phyloP scores from a whole-genome alignment of 1,140 invertebrate species.

The Parapsyche elsis region DNA sequence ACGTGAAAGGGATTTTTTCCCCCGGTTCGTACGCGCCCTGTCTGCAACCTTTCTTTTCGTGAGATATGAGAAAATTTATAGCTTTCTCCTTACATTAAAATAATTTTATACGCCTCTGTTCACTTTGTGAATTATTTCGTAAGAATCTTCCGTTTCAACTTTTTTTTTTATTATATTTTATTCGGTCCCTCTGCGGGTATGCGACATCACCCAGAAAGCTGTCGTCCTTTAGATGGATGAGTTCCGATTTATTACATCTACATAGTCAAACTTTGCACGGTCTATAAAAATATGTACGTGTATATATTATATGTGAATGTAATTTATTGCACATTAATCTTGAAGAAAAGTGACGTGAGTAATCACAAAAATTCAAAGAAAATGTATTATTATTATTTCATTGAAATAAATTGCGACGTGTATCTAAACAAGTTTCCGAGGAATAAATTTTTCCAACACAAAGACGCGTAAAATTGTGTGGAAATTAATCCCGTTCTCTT shows the following conservation, averaged over 20 bases:
- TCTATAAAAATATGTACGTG: too few species aligned
- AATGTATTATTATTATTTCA: too few species aligned
- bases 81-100: constrained; percentile 19
- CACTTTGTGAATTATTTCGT: constrained; percentile 1
- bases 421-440: neutral
- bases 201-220: neutral
- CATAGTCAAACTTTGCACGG: constrained; percentile 1
- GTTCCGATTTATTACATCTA: constrained; percentile 30
- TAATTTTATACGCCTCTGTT: constrained; percentile 26
- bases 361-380: too few species aligned
- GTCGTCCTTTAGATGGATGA: constrained; percentile 28
- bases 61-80: constrained; percentile 9
- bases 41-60: constrained; percentile 4
- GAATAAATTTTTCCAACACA: constrained; percentile 7
- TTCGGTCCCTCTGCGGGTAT: neutral
- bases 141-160: neutral
- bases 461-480: neutral
- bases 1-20: constrained; percentile 13
- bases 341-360: too few species aligned
- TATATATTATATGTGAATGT: too few species aligned
- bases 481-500: neutral
- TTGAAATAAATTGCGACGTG: too few species aligned
- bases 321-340: too few species aligned
- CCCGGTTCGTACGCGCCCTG: constrained; percentile 2
- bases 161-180: neutral